Evolutionary conservation across 1,140 invertebrate genomes (phyloP).

Genomic region (Macrobrachium nipponense): DNA sequence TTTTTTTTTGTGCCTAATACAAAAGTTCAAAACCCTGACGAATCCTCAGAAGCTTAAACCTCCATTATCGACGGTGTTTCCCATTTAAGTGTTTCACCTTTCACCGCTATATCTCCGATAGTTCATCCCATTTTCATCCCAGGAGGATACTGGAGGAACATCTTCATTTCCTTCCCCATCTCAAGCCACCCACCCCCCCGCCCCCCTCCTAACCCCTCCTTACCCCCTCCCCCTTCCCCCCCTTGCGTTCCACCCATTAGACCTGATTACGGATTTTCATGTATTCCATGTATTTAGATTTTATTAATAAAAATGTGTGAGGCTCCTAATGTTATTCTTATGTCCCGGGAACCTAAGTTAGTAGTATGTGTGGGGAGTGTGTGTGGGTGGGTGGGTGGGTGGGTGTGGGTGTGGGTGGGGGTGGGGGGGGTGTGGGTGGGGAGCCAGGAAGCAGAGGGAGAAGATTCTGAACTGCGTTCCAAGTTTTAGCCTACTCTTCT

Average conservation of each 20-base stretch:
- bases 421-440: neutral
- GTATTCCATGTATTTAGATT: constrained; percentile 38
- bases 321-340: constrained; percentile 40
- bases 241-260: neutral
- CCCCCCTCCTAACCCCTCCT: too few relatives aligned
- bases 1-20: too few relatives aligned
- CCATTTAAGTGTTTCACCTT: too few relatives aligned
- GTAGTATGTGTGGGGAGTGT: neutral
- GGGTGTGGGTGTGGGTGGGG: neutral
- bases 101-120: too few relatives aligned
- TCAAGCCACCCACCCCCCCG: neutral
- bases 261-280: constrained; percentile 33
- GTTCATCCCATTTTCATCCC: too few relatives aligned
- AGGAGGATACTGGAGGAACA: too few relatives aligned
- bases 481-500: too few relatives aligned
- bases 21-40: too few relatives aligned
- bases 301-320: constrained; percentile 44
- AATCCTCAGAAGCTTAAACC: too few relatives aligned
- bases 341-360: neutral
- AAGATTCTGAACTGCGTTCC: neutral
- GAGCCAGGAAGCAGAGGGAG: neutral
- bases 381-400: too few relatives aligned
- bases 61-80: too few relatives aligned
- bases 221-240: neutral
- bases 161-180: neutral